Base-by-base conservation (phyloP, 2,113 vertebrate genomes). In the Dolichallabes microphthalmus region DNA sequence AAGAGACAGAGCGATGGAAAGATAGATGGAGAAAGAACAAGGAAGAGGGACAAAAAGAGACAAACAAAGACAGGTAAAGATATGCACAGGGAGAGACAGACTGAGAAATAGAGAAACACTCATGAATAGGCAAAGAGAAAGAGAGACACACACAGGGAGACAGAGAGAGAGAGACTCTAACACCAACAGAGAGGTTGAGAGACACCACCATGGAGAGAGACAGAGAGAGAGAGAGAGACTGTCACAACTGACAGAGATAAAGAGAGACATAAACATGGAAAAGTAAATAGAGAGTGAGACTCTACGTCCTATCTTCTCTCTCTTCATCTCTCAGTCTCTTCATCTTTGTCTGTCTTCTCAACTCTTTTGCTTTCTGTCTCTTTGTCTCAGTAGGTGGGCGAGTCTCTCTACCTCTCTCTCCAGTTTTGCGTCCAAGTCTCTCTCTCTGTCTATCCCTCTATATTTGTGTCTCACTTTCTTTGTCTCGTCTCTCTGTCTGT, bases 231-330 rank as follows among this genome's bases (percentile, higher is more conserved):
- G 30, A 35, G 69, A 45, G 17, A 45, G 32, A 32, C 10, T 1
- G 2, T 20, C 91, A 94, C n/a, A n/a, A n/a, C n/a, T n/a, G n/a
- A n/a, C n/a, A n/a, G n/a, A n/a, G n/a, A n/a, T n/a, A n/a, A n/a
- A n/a, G n/a, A n/a, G n/a, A 71, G 68, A 71, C 91, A 93, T 92
- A 95, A 14, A 66, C 22, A 71, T 86, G 10, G 8, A 20, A 9
- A 22, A 20, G 6, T 4, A 52, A 5, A 15, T 5, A 30, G 7
- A 14, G 71, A 74, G 9, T 25, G 20, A 17, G 32, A 76, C 6
- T 45, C 5, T 45, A 45, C 7, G 8, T 45, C 45, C 45, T 35
- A 35, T 35, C 32, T 35, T 35, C 32, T 35, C 2, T 35, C 32
- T 35, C 32, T 35, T 35, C 32, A 35, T 35, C 32, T 35, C 32